phyloP scores from a whole-genome alignment of 2,888 invertebrate genomes.

The Sphecodes monilicornis region DNA sequence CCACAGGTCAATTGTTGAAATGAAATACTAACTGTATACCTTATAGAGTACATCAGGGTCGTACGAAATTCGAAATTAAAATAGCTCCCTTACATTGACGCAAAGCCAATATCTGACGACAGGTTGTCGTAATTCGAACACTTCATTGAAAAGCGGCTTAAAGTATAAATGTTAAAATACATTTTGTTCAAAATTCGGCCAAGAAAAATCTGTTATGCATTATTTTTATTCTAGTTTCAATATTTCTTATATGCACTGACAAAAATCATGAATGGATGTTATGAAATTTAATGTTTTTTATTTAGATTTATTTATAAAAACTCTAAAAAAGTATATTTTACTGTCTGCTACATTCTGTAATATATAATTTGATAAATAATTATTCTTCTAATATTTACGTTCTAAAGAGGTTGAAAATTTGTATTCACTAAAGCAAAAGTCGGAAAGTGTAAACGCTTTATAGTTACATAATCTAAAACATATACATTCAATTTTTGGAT shows the following conservation, averaged over 20 bases:
- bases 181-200: background rate
- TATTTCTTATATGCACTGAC: background rate
- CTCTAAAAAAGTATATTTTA: background rate
- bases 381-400: background rate
- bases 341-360: background rate
- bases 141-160: conserved; percentile 50
- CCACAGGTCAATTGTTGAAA: conserved; percentile 19
- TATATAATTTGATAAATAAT: background rate
- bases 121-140: conserved; percentile 63
- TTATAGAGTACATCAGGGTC: conserved; percentile 62
- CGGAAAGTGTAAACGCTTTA: background rate
- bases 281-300: background rate
- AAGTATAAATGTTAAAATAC: conserved; percentile 7
- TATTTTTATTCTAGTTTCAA: background rate
- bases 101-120: conserved; percentile 66
- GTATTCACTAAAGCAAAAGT: conserved; percentile 1
- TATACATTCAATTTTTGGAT: background rate
- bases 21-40: conserved; percentile 36
- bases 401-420: background rate
- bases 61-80: conserved; percentile 71
- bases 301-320: background rate
- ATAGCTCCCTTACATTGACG: conserved; percentile 67
- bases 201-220: background rate
- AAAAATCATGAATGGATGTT: background rate
- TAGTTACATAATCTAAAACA: background rate